These are phyloP conservation scores for Stratiomys singularior DNA, from an alignment of 2,888 invertebrate species.

Conservation along the genomic window DNA sequence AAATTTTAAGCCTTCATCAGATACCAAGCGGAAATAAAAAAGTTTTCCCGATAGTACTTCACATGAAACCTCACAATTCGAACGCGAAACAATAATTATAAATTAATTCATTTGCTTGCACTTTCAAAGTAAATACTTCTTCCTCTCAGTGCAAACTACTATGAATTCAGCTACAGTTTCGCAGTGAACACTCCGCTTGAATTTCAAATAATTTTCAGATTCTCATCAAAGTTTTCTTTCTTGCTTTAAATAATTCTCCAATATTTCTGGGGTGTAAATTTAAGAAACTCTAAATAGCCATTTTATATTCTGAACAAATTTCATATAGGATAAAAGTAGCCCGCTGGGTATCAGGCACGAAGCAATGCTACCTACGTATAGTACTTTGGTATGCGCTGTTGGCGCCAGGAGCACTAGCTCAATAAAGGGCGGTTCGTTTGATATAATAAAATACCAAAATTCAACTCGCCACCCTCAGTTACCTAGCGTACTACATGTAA, in stretches of 20 bases:
- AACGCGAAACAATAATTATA: no score
- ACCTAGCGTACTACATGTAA: neutral
- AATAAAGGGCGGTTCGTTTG: neutral
- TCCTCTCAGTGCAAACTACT: no score
- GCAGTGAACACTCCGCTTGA: no score
- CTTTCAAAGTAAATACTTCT: no score
- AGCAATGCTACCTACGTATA: neutral
- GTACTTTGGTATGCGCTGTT: neutral
- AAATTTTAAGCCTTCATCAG: no score
- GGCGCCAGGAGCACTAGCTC: neutral
- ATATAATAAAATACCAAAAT: neutral
- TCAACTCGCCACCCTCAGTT: neutral
- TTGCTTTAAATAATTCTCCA: neutral
- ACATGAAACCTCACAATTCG: no score
- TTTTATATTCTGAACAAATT: neutral
- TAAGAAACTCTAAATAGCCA: conserved; percentile 2
- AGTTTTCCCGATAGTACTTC: no score
- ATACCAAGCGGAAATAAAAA: no score
- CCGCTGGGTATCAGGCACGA: neutral
- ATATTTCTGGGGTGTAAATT: neutral
- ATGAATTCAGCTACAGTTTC: no score
- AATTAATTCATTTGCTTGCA: no score
- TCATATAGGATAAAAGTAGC: neutral
- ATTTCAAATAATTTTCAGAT: neutral
- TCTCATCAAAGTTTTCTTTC: neutral